Evolutionary conservation across 1,140 invertebrate genomes (phyloP), one percentile per base, ranked within the genome.

Genomic region (Hypsibius dujardini): DNA sequence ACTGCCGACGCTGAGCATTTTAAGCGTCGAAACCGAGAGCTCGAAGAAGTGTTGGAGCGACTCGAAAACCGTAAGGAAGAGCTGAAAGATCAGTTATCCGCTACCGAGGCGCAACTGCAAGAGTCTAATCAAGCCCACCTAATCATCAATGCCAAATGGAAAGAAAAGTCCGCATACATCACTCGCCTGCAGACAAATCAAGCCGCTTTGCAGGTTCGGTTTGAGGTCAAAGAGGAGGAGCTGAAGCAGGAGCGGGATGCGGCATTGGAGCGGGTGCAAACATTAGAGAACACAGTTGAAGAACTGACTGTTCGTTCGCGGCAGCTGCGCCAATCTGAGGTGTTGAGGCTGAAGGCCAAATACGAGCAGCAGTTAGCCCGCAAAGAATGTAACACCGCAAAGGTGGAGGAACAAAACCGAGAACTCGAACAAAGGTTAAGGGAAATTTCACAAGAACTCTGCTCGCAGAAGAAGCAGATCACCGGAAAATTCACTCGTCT

Each of bases 1-100:
- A 7, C 62, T 12, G 12, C 62, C 62, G 62, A 67, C 7, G 7
- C 12, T 42, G 62, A 67, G 45, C 62, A 67, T 42, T 45, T 67
- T 12, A 67, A 67, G 42, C 62, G 62, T 12, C 62, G 62, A 42
- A 67, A 67, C 62, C 62, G 62, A 15, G 62, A 67, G 45, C 62
- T 67, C 12, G 62, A 67, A 67, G 62, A 67, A 42, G 62, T 67
- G 12, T 42, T 67, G 12, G 62, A 67, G 42, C 62, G 62, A 67
- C 12, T 67, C 3, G 62, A 67, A 67, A 3, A 67, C 12, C 62
- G 62, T 15, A 67, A 67, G 42, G 42, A 67, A 12, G 62, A 67
- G 12, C 62, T 67, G 3, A 67, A 67, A 67, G 12, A 42, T 3
- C 62, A 67, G 45, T 42, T 67, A 42, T 3, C 42, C 12, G 12